Conservation (phyloP, 2,113 vertebrate species). For the Podiceps cristatus region DNA sequence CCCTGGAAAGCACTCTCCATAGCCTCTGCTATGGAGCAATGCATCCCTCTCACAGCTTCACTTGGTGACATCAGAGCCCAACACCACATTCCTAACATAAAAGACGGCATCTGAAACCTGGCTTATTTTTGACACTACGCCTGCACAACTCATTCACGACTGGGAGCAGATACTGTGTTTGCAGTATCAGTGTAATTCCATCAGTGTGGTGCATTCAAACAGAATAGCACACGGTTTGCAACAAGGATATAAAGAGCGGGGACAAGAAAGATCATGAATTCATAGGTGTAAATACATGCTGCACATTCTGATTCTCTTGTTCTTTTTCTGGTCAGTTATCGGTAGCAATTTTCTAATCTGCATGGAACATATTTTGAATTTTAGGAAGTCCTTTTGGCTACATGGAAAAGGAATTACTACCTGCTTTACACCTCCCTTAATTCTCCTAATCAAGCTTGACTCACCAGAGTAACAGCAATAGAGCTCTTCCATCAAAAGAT, state of each 20-base stretch:
- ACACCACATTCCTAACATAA: neutral
- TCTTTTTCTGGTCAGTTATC: neutral
- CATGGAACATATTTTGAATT: neutral
- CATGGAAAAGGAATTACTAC: neutral
- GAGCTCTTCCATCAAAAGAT: neutral
- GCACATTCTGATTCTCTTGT: neutral
- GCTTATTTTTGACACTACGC: neutral
- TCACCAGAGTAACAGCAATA: neutral
- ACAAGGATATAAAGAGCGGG: accelerated
- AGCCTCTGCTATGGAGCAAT: neutral
- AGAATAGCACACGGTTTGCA: neutral
- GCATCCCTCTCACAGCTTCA: neutral
- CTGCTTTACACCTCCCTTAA: neutral
- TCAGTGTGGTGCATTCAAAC: neutral
- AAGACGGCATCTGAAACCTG: neutral
- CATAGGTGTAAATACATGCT: neutral
- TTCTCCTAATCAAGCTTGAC: neutral
- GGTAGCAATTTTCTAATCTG: neutral
- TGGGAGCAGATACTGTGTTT: neutral
- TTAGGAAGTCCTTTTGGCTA: neutral
- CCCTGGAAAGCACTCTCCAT: neutral
- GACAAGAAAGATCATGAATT: neutral
- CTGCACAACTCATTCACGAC: neutral
- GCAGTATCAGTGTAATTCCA: too few relatives aligned
- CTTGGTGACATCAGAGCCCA: neutral